Percentiles rank a stretch among this genome's conserved stretches.
phyloP scores from a whole-genome alignment of 1,140 invertebrate genomes.

The Oscheius sp. region DNA sequence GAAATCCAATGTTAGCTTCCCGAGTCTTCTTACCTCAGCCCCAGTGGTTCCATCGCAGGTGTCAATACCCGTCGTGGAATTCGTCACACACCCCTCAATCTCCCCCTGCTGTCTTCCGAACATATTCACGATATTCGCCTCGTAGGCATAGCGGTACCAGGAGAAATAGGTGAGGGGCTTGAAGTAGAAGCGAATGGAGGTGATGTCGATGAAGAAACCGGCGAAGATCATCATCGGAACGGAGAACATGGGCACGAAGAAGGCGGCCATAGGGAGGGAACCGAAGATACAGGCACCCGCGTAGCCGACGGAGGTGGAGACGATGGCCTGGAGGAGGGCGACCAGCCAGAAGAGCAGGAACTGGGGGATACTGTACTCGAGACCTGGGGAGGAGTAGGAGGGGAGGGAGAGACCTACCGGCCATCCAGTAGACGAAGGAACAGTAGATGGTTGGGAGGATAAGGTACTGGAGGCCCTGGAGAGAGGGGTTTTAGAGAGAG shows the following conservation, averaged over 20 bases:
- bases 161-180: slow-evolving; percentile 89
- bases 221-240: slow-evolving; percentile 89
- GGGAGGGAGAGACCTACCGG: too few species aligned
- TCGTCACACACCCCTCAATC: neutral
- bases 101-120: neutral
- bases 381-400: neutral
- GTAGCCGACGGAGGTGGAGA: slow-evolving; percentile 68
- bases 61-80: neutral
- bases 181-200: slow-evolving; percentile 80
- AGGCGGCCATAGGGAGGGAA: slow-evolving; percentile 78
- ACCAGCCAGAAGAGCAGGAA: slow-evolving; percentile 7
- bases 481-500: slow-evolving; percentile 23
- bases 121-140: slow-evolving; percentile 78
- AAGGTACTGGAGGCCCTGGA: slow-evolving; percentile 30
- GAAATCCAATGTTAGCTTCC: neutral
- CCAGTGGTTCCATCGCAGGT: neutral
- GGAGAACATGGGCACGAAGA: slow-evolving; percentile 82
- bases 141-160: slow-evolving; percentile 90
- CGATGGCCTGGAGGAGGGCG: slow-evolving; percentile 12
- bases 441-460: slow-evolving; percentile 25
- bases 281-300: slow-evolving; percentile 80
- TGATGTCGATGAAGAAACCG: slow-evolving; percentile 84
- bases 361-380: neutral
- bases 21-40: neutral
- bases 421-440: slow-evolving; percentile 9